Evolutionary conservation across 2,797 vertebrate genomes (phyloP), one percentile per base, ranked within the genome.

Genomic region (Molossus alvarezi): DNA sequence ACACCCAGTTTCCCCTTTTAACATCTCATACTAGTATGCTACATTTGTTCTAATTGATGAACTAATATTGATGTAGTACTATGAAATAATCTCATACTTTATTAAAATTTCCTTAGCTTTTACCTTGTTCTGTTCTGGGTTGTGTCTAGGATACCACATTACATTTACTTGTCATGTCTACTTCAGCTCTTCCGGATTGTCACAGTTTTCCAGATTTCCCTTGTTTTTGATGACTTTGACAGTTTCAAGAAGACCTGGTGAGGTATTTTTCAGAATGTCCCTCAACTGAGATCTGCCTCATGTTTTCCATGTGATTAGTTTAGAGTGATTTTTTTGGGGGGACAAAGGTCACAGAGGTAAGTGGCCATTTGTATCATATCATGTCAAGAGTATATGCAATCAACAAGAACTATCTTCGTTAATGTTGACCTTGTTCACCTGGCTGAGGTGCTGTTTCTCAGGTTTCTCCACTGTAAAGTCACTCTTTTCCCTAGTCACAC

Each of bases 151-250:
- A 77, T 3, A 64, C 11, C 25, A 71, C 7, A n/a, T 69, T 6
- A 77, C 12, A 72, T 73, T 76, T 25, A 67, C 29, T 21, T 11
- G 9, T 45, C 71, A 11, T 23, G 2, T 55, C 29, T 69, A 58
- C 64, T 60, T 20, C 58, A 48, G 9, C 4, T 73, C 8, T 37
- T 76, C 37, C 33, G 12, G 48, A 7, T 41, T 92, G 5, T 11
- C n/a, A 82, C 7, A 58, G 29, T 58, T 93, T 89, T 57, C 94
- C 75, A 55, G 27, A 65, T 8, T 87, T 84, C 29, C 20, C 51
- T 76, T 58, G 11, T 84, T 55, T 88, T 89, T 80, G 72, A 85
- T 80, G 80, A 72, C 17, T 29, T 62, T 79, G 83, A 73, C 48
- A 90, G 57, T 65, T 81, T 64, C 29, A 41, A 92, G 15, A 33